Conservation (phyloP, 2,888 invertebrate species). For the Tineola bisselliella region DNA sequence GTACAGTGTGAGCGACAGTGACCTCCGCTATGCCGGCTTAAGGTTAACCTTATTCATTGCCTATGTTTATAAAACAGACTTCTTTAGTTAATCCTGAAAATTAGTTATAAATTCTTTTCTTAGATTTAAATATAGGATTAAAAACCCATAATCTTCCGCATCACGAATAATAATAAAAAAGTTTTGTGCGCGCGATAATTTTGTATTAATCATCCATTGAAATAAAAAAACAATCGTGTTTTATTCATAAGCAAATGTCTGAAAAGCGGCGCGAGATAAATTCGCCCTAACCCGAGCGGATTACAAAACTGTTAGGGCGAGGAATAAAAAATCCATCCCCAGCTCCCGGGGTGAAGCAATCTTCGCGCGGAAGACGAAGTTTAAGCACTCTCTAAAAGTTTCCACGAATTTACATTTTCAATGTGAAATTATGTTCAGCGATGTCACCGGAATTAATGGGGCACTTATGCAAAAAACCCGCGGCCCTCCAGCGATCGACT, state of each 20-base stretch:
- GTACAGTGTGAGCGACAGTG: too few species aligned
- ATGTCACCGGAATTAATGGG: constrained; percentile 27
- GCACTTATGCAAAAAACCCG: constrained; percentile 32
- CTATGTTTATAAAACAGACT: too few species aligned
- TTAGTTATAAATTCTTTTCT: too few species aligned
- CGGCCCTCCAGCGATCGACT: background rate
- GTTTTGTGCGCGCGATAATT: background rate
- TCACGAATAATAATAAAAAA: too few species aligned
- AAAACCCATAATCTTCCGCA: too few species aligned
- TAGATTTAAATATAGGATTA: too few species aligned
- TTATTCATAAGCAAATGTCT: background rate
- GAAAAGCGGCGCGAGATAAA: background rate
- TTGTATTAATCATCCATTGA: background rate
- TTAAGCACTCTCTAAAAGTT: constrained; percentile 26
- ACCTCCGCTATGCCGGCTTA: too few species aligned
- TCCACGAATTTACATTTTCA: constrained; percentile 33
- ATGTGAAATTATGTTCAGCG: constrained; percentile 33
- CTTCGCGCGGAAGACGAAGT: constrained; percentile 21
- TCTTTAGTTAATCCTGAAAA: too few species aligned
- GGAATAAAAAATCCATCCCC: constrained; percentile 1
- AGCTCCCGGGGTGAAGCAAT: constrained; percentile 18
- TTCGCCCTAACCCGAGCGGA: background rate
- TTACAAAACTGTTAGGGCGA: constrained; percentile 3
- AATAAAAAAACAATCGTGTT: background rate
- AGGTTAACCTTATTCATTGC: too few species aligned